Evolutionary conservation across 2,888 invertebrate genomes (phyloP).

Genomic region (Augiades crinisus): DNA sequence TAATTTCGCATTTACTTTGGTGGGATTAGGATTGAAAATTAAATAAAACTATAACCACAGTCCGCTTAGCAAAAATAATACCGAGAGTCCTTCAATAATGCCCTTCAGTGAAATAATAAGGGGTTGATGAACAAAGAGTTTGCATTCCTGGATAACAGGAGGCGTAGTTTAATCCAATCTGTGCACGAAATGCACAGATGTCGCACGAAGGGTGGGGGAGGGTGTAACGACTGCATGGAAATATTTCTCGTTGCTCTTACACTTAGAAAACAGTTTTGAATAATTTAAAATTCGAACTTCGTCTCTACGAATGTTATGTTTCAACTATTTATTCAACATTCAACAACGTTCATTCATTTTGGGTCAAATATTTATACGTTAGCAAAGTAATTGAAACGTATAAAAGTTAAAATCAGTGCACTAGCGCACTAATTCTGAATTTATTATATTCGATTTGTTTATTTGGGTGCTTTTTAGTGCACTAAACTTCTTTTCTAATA

Average conservation of each 20-base stretch:
- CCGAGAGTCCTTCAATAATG: not conserved
- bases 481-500: too few species aligned
- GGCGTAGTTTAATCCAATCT: constrained; percentile 37
- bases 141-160: constrained; percentile 41
- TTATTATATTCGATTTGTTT: too few species aligned
- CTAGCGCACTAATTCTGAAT: too few species aligned
- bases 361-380: too few species aligned
- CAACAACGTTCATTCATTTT: too few species aligned
- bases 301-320: too few species aligned
- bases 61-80: not conserved
- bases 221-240: constrained; percentile 2
- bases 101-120: constrained; percentile 35
- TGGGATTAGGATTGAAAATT: too few species aligned
- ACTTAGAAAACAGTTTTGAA: not conserved
- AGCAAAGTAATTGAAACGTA: too few species aligned
- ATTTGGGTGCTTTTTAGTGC: too few species aligned
- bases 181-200: constrained; percentile 52
- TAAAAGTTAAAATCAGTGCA: too few species aligned
- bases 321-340: too few species aligned
- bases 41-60: not conserved
- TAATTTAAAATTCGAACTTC: not conserved
- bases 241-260: constrained; percentile 5
- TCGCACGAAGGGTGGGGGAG: constrained; percentile 45
- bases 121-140: constrained; percentile 42
- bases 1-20: too few species aligned